Evolutionary conservation across 2,888 invertebrate species (phyloP), one percentile per base, ranked within the genome.

Genomic region (Agrotis ipsilon): DNA sequence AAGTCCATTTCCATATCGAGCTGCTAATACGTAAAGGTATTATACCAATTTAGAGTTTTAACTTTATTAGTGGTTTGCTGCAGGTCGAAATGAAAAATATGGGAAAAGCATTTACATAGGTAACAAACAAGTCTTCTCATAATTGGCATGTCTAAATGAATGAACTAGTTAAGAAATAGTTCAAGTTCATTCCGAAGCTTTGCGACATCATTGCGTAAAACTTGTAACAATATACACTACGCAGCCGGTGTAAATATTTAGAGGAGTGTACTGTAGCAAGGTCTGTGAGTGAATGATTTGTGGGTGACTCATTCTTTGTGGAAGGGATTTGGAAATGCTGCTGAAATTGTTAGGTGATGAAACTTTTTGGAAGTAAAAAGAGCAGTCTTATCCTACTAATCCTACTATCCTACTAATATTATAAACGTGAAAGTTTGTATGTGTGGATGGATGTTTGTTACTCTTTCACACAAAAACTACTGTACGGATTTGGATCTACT

Each of bases 121-220:
- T 32, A 32, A 7, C 32, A 11, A 11, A 39, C 39, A 39, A 39
- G 2, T 39, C 16, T 5, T 19, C 14, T 55, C 32, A 78, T 51
- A 21, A 78, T 72, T 62, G 73, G 72, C 57, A 72, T 18, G 32
- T 39, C 19, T 72, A 52, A 45, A 52, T 32, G 13, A 72, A 57
- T 57, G 14, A 54, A 55, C 13, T 27, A 11, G 51, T 55, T 4
- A 46, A 59, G 43, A 11, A 80, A 58, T 80, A 82, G 80, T 73
- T 69, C 82, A 82, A 82, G 80, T 78, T 80, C 68, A 69, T 64
- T 63, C 18, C 14, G 51, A n/a, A 58, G 43, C 52, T 48, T 27
- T 55, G 74, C 61, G 73, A 82, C 79, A 82, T 48, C 45, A 16
- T 73, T 80, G 82, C 73, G 82, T 78, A 80, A 82, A 51, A 61